Percentiles rank a stretch among this genome's conserved stretches.
phyloP scores from a whole-genome alignment of 2,888 invertebrate species.

The Orthosia cruda region DNA sequence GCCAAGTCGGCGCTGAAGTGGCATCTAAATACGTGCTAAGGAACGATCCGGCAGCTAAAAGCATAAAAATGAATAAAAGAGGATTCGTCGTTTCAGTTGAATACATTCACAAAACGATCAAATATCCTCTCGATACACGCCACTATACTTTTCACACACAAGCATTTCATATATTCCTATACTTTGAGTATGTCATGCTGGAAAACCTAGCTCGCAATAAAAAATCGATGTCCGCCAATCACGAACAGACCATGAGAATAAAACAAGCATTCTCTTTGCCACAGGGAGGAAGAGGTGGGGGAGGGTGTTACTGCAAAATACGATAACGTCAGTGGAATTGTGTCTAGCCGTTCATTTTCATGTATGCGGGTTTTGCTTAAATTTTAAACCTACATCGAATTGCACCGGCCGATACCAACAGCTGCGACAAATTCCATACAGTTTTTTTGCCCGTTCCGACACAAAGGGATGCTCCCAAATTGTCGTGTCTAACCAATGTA shows the following conservation, averaged over 20 bases:
- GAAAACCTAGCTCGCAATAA: slow-evolving; percentile 68
- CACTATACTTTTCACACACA: slow-evolving; percentile 40
- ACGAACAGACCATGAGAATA: slow-evolving; percentile 75
- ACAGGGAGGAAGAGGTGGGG: slow-evolving; percentile 62
- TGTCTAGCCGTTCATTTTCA: slow-evolving; percentile 75
- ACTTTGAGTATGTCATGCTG: slow-evolving; percentile 56
- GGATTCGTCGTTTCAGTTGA: slow-evolving; percentile 30
- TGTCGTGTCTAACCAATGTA: slow-evolving; percentile 24
- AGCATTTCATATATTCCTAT: slow-evolving; percentile 51
- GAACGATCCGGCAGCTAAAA: slow-evolving; percentile 36
- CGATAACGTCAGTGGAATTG: slow-evolving; percentile 77
- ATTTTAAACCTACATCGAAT: slow-evolving; percentile 71
- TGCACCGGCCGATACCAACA: slow-evolving; percentile 61
- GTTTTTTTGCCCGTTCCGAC: slow-evolving; percentile 44
- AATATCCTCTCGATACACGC: slow-evolving; percentile 33
- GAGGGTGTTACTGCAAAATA: slow-evolving; percentile 69
- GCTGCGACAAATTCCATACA: slow-evolving; percentile 55
- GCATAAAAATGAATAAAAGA: slow-evolving; percentile 36
- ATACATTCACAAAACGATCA: slow-evolving; percentile 50
- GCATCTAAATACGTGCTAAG: slow-evolving; percentile 28
- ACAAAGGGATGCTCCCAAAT: slow-evolving; percentile 19
- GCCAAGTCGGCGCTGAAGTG: slow-evolving; percentile 8
- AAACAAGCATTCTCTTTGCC: slow-evolving; percentile 75
- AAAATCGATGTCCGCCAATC: slow-evolving; percentile 77
- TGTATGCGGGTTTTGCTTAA: slow-evolving; percentile 72